phyloP scores from a whole-genome alignment of 2,888 invertebrate species.

The Eristalis arbustorum region DNA sequence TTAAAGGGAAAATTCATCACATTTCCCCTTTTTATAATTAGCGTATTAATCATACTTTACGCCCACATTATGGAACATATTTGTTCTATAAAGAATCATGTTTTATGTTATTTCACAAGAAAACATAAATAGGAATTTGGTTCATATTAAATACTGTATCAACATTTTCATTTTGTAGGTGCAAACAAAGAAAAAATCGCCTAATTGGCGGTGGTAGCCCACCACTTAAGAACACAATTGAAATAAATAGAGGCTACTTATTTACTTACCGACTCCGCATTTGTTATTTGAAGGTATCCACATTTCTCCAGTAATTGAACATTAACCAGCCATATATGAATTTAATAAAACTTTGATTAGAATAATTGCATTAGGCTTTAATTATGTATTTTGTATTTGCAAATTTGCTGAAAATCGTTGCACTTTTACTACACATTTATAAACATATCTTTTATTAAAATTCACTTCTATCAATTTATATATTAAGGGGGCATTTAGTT shows the following conservation, averaged over 20 bases:
- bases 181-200: conserved; percentile 59
- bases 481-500: neutral
- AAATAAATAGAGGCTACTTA: neutral
- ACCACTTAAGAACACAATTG: neutral
- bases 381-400: conserved; percentile 8
- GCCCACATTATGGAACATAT: conserved; percentile 21
- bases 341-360: neutral
- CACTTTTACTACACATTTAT: conserved; percentile 29
- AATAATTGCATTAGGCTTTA: conserved; percentile 1
- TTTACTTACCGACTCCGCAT: conserved; percentile 80
- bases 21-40: conserved; percentile 23
- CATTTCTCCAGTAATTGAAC: conserved; percentile 73
- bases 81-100: neutral
- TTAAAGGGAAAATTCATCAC: neutral
- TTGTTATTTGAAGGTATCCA: conserved; percentile 80
- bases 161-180: conserved; percentile 20
- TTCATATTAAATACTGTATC: neutral
- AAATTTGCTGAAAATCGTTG: conserved; percentile 36
- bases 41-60: conserved; percentile 37
- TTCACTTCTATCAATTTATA: neutral
- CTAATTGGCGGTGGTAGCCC: conserved; percentile 16
- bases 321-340: conserved; percentile 25
- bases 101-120: neutral
- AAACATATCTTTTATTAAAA: conserved; percentile 27
- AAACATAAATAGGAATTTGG: neutral